Evolutionary conservation across 1,140 invertebrate genomes (phyloP).

Genomic region (Drosophila burlai): DNA sequence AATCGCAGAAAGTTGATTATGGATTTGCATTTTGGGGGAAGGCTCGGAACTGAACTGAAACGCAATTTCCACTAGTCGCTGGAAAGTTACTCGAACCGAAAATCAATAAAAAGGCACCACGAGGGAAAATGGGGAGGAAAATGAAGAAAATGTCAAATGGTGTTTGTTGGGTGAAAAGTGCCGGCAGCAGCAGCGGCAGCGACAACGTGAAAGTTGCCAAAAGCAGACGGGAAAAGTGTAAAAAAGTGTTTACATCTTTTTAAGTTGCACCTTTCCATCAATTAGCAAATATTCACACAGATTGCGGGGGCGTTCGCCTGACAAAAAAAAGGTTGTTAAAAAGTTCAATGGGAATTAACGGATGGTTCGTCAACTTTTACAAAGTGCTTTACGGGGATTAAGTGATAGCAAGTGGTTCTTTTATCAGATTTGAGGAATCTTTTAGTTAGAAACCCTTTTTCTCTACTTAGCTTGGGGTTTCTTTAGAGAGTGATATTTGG

Average conservation of each 20-base stretch:
- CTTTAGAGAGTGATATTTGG: too few species aligned
- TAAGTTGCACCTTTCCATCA: conserved; percentile 48
- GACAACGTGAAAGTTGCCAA: conserved; percentile 69
- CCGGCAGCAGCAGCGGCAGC: neutral
- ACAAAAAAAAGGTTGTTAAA: conserved; percentile 23
- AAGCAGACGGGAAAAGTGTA: conserved; percentile 32
- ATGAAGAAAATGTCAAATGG: conserved; percentile 68
- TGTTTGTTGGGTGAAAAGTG: conserved; percentile 54
- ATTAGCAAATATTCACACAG: conserved; percentile 46
- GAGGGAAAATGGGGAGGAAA: conserved; percentile 31
- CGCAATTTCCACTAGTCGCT: conserved; percentile 53
- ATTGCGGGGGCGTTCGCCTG: conserved; percentile 5
- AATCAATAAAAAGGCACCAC: conserved; percentile 64
- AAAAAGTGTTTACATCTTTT: conserved; percentile 54
- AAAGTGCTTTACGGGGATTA: neutral
- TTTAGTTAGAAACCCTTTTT: neutral
- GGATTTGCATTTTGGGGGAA: conserved; percentile 68
- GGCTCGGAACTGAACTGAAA: conserved; percentile 43
- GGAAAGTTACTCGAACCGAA: conserved; percentile 64
- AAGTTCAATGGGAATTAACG: conserved; percentile 10
- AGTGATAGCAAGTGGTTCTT: neutral
- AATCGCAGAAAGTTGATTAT: conserved; percentile 66
- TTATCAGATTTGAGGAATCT: neutral
- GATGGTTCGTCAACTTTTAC: conserved; percentile 8
- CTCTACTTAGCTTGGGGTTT: neutral